Evolutionary conservation across 2,888 invertebrate genomes (phyloP), one percentile per base, ranked within the genome.

Genomic region (Pterostichus niger): DNA sequence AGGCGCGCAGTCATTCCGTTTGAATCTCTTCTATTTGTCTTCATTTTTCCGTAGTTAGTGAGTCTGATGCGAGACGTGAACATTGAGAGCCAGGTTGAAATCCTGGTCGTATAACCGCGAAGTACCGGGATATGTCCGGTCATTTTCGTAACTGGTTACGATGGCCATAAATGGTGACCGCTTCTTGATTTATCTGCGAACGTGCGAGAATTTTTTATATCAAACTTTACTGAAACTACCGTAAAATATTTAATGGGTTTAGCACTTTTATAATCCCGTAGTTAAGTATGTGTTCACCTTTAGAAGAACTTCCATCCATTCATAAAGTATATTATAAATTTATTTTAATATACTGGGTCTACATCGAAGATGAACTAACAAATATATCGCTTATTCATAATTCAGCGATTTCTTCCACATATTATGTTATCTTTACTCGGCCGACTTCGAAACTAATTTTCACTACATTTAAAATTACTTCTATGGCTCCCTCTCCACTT

Each of bases 191-290:
- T 75, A 75, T 75, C 75, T 52, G n/a, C 35, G 75, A 33, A 49
- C 75, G 75, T 75, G 75, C 35, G 52, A 52, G 52, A 75, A 75
- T 75, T 75, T 75, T 75, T 71, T 71, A 71, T 49, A 49, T 49
- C 24, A 75, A 75, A 75, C 44, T 71, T 64, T 44, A 44, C 10
- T 11, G 40, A 44, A 71, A 71, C 44, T 71, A 17, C 68, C 68
- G 44, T 71, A 71, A 71, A 71, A 75, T 75, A 75, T 75, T 75
- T 75, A 49, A 52, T 75, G 46, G 68, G 24, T 40, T 71, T 71
- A 71, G 68, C 68, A 44, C 44, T 71, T 71, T 71, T 71, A 71
- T 40, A 71, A 71, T 71, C 68, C 44, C 24, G 17, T 10, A 71
- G 68, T 71, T 71, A 71, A 71, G 68, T 71, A 44, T 71, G 44